phyloP scores from a whole-genome alignment of 1,140 invertebrate genomes.

The Patella vulgata region DNA sequence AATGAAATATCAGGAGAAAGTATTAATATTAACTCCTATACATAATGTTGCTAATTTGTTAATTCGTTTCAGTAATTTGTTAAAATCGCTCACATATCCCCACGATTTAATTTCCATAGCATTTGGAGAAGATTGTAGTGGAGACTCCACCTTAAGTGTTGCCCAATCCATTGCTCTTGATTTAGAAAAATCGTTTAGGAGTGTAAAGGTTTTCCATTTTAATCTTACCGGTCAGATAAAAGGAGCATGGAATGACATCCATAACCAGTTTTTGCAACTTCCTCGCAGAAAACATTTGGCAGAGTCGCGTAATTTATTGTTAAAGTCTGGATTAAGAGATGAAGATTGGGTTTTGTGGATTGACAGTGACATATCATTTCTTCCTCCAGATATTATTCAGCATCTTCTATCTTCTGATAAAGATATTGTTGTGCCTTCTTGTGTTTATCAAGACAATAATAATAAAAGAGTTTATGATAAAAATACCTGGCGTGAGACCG shows the following conservation, averaged over 20 bases:
- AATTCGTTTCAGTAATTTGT: slow-evolving; percentile 31
- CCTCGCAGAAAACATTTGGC: slow-evolving; percentile 52
- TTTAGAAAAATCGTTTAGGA: slow-evolving; percentile 41
- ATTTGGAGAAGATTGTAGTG: slow-evolving; percentile 60
- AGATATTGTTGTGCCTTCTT: slow-evolving; percentile 51
- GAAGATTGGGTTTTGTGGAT: slow-evolving; percentile 59
- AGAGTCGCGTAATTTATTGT: slow-evolving; percentile 48
- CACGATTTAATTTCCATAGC: slow-evolving; percentile 52
- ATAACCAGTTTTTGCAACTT: slow-evolving; percentile 39
- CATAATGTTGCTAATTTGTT: slow-evolving; percentile 48
- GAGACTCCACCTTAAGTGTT: slow-evolving; percentile 44
- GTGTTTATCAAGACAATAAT: slow-evolving; percentile 34
- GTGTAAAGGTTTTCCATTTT: slow-evolving; percentile 39
- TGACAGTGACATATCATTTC: slow-evolving; percentile 53
- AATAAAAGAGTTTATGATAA: slow-evolving; percentile 52
- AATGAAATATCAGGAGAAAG: slow-evolving; percentile 25
- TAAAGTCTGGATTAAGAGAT: slow-evolving; percentile 38
- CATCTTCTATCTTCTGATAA: slow-evolving; percentile 51
- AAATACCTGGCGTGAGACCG: slow-evolving; percentile 62
- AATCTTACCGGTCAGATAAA: slow-evolving; percentile 39
- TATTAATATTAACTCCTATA: slow-evolving; percentile 59
- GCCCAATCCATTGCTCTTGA: slow-evolving; percentile 35
- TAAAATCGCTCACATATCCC: slow-evolving; percentile 54
- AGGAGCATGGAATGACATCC: slow-evolving; percentile 41
- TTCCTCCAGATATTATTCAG: slow-evolving; percentile 53